Evolutionary conservation across 2,113 vertebrate species (phyloP), one percentile per base, ranked within the genome.

Genomic region (Cinclus cinclus): DNA sequence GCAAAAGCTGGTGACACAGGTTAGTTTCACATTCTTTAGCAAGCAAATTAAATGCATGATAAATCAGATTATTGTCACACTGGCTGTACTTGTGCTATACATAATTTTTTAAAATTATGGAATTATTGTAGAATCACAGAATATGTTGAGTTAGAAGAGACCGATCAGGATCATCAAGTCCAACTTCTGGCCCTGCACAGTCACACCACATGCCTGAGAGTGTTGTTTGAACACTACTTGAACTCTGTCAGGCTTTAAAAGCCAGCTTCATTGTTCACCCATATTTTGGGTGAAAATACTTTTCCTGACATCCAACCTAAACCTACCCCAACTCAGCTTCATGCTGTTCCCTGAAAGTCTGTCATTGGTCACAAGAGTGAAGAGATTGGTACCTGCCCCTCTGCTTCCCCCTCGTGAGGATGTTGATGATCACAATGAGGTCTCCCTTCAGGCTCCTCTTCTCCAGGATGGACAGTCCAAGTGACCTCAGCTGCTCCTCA

Each of bases 1-100:
- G 23, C 31, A 69, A 80, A 62, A 1, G 5, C 23, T 87, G 59
- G 62, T 80, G 59, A 68, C 47, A 35, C 8, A 46, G 67, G 63
- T 90, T 91, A 92, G 89, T 91, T 91, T 89, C 44, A 62, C n/a
- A 83, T 93, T 49, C 67, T 85, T 94, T 75, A 90, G 25, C 33
- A 65, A 58, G n/a, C 60, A 95, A 71, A 68, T 62, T 9, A 60
- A 87, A n/a, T 59, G 52, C 27, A 9, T 77, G 89, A 30, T 71
- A 56, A 65, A 84, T 87, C n/a, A 58, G 17, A 60, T 71, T 74
- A 46, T 68, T 63, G 37, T 49, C 37, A 39, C 18, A 6, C 11
- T 58, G 44, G 21, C 37, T 90, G 30, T 85, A 33, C 30, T 87
- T 31, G 18, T 85, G 33, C 22, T 78, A 41, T 46, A 23, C 74